A percentile compares a stretch with the other conserved stretches of the same genome.
Evolutionary conservation across 2,113 vertebrate species (phyloP).

Genomic region (Genyomyrus donnyi): DNA sequence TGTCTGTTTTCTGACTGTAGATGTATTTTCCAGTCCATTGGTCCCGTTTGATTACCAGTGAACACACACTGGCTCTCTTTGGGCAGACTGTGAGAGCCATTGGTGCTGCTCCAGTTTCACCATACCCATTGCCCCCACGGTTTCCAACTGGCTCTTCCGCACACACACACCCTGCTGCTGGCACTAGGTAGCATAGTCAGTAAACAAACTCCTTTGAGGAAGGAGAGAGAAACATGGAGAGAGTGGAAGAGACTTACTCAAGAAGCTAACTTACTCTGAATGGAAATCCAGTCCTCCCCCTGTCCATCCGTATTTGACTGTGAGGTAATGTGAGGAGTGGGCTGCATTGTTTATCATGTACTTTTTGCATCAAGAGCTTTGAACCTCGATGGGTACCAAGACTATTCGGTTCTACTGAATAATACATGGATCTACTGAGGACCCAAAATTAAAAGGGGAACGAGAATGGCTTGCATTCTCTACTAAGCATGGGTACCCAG

Average conservation of each 20-base stretch:
- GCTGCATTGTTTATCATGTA: neutral
- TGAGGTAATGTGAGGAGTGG: neutral
- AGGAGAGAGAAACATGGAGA: neutral
- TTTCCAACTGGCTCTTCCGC: neutral
- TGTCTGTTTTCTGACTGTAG: constrained; percentile 14
- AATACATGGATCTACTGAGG: neutral
- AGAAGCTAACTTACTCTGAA: neutral
- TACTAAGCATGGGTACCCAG: neutral
- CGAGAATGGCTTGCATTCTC: neutral
- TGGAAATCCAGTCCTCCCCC: too few species aligned
- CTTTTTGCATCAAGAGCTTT: neutral
- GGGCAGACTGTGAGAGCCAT: neutral
- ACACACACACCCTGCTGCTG: neutral
- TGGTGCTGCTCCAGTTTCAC: neutral
- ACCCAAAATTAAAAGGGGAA: neutral
- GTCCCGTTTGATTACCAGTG: constrained; percentile 21
- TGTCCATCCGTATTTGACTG: neutral
- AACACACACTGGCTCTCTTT: constrained; percentile 12
- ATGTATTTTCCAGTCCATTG: constrained; percentile 28
- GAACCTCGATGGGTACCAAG: neutral
- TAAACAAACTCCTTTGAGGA: neutral
- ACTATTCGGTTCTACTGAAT: neutral
- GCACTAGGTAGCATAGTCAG: neutral
- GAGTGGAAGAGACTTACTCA: neutral
- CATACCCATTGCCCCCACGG: neutral